Percentiles rank a stretch among this genome's conserved stretches.
Conservation (phyloP, 2,888 invertebrate genomes). For the Lycophotia porphyrea region DNA sequence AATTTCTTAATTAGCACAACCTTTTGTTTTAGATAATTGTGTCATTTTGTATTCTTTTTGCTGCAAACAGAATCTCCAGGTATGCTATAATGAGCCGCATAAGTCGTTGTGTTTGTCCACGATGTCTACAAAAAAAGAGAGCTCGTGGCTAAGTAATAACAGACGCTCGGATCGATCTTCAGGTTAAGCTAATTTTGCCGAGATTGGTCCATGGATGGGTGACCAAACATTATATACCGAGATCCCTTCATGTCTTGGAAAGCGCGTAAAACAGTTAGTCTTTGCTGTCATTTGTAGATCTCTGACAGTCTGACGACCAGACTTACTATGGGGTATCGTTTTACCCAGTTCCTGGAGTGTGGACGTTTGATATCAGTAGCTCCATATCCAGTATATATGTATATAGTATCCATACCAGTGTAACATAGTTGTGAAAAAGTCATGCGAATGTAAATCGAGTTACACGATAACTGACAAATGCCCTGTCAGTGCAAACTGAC, state of each 20-base stretch:
- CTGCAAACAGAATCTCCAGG: conserved; percentile 72
- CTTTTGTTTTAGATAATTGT: conserved; percentile 84
- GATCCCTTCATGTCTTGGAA: not conserved
- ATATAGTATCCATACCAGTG: no score
- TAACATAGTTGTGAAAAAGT: no score
- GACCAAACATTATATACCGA: not conserved
- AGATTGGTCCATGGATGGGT: not conserved
- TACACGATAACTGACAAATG: no score
- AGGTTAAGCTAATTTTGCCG: not conserved
- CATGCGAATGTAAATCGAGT: no score
- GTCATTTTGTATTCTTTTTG: conserved; percentile 79
- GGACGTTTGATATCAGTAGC: no score
- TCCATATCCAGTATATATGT: no score
- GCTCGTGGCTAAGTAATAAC: not conserved
- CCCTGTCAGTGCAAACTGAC: no score
- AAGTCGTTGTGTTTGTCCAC: conserved; percentile 1
- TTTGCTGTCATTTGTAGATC: no score
- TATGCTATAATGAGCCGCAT: conserved; percentile 66
- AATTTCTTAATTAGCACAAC: conserved; percentile 84
- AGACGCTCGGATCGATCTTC: accelerated
- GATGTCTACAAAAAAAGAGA: not conserved
- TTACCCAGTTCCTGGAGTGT: no score
- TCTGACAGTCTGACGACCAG: no score
- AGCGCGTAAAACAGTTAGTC: not conserved
- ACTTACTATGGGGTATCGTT: no score